Evolutionary conservation across 2,888 invertebrate genomes (phyloP).

Genomic region (Machimus rusticus): DNA sequence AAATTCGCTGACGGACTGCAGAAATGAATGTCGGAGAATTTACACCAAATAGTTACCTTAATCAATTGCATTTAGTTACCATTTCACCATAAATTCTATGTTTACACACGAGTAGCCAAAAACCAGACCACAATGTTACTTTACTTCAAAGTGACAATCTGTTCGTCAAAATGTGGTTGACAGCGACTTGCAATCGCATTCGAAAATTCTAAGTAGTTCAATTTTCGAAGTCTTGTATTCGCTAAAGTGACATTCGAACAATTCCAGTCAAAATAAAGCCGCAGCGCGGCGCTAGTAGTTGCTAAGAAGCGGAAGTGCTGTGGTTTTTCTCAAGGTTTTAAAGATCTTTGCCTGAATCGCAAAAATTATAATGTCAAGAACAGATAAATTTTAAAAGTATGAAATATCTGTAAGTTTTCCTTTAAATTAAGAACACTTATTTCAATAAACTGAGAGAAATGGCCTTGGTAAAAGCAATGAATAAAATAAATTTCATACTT

Average conservation of each 20-base stretch:
- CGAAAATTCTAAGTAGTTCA: background rate
- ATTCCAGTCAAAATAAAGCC: background rate
- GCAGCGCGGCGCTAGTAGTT: background rate
- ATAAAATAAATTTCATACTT: too few species aligned
- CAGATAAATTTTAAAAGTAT: background rate
- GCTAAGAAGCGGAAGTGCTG: background rate
- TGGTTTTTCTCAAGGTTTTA: background rate
- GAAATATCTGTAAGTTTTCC: too few species aligned
- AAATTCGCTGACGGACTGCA: slow-evolving; percentile 87
- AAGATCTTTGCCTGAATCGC: too few species aligned
- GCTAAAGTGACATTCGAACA: background rate
- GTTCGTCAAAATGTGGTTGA: background rate
- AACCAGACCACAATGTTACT: background rate
- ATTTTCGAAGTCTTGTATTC: background rate
- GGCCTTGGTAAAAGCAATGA: too few species aligned
- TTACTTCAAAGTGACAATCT: slow-evolving; percentile 2
- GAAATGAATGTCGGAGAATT: slow-evolving; percentile 51
- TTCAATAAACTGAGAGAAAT: too few species aligned
- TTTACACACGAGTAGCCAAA: background rate
- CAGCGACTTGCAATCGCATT: background rate
- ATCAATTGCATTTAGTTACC: background rate
- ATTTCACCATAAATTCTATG: slow-evolving; percentile 11
- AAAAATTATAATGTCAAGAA: background rate
- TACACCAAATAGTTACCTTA: background rate
- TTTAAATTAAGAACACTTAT: too few species aligned